A percentile compares a stretch with the other conserved stretches of the same genome.
Conservation (phyloP, 2,113 vertebrate genomes). For the Romanogobio albipinnatus region DNA sequence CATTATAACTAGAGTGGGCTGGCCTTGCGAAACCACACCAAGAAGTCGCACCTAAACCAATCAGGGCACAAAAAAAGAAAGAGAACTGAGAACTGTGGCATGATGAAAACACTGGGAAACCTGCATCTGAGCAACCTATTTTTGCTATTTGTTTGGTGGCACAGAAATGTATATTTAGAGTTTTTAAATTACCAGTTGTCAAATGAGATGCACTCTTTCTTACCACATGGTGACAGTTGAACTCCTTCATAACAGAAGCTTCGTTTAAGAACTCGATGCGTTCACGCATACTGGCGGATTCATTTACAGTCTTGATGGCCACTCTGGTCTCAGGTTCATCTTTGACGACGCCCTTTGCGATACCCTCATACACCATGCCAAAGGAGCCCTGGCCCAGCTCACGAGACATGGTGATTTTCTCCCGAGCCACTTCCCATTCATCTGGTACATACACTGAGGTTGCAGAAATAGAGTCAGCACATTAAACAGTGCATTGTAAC, state of each 20-base stretch:
- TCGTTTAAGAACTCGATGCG: constrained; percentile 98
- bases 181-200: neutral
- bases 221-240: constrained; percentile 99
- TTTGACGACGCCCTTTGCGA: constrained; percentile 95
- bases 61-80: neutral
- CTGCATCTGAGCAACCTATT: neutral
- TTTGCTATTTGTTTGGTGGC: neutral
- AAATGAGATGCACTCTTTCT: constrained; percentile 59
- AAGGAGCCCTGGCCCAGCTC: constrained; percentile 98
- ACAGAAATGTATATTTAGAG: neutral
- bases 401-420: constrained; percentile 94
- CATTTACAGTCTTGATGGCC: constrained; percentile 98
- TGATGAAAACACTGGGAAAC: neutral
- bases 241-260: constrained; percentile 99
- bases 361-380: constrained; percentile 97
- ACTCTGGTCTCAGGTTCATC: constrained; percentile 93
- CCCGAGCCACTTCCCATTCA: constrained; percentile 96
- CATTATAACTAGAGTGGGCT: constrained; percentile 98
- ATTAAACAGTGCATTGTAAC: neutral
- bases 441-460: constrained; percentile 91
- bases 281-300: constrained; percentile 95
- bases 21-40: constrained; percentile 97
- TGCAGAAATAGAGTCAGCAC: neutral
- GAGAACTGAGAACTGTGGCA: neutral
- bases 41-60: constrained; percentile 88